Conservation (phyloP, 2,888 invertebrate species). For the Priocnemis perturbator region DNA sequence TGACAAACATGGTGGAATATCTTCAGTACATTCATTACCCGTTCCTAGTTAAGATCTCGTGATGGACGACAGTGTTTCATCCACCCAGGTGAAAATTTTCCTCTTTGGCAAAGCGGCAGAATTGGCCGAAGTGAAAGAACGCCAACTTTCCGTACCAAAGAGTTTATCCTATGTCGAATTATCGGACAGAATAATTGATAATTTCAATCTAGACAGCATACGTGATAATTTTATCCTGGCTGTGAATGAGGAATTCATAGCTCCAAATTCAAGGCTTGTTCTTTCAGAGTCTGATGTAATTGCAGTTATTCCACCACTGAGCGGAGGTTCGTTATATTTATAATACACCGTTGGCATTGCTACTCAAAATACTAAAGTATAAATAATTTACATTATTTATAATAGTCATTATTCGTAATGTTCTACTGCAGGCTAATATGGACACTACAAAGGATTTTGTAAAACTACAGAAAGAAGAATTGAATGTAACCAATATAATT, state of each 20-base stretch:
- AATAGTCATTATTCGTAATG: constrained; percentile 12
- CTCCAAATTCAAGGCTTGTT: constrained; percentile 77
- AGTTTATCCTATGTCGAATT: constrained; percentile 79
- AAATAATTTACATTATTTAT: not conserved
- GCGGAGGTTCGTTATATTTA: constrained; percentile 85
- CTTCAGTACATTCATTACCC: not conserved
- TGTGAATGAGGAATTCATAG: constrained; percentile 87
- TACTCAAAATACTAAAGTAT: not conserved
- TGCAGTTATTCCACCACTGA: constrained; percentile 95
- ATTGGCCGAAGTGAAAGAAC: constrained; percentile 81
- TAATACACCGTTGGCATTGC: not conserved
- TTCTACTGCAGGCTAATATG: constrained; percentile 67
- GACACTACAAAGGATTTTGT: constrained; percentile 81
- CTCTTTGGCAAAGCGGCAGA: constrained; percentile 96
- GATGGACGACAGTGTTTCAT: constrained; percentile 33
- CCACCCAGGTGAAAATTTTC: constrained; percentile 79
- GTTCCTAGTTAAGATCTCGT: constrained; percentile 1
- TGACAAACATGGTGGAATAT: constrained; percentile 22
- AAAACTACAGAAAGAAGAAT: constrained; percentile 81
- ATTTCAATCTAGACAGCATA: constrained; percentile 82
- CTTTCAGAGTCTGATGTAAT: constrained; percentile 86
- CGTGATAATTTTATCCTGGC: constrained; percentile 86
- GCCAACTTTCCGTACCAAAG: constrained; percentile 76
- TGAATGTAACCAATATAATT: constrained; percentile 83
- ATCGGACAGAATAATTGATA: constrained; percentile 78